Base-by-base conservation (phyloP, 2,888 invertebrate genomes). In the Lycaena phlaeas region DNA sequence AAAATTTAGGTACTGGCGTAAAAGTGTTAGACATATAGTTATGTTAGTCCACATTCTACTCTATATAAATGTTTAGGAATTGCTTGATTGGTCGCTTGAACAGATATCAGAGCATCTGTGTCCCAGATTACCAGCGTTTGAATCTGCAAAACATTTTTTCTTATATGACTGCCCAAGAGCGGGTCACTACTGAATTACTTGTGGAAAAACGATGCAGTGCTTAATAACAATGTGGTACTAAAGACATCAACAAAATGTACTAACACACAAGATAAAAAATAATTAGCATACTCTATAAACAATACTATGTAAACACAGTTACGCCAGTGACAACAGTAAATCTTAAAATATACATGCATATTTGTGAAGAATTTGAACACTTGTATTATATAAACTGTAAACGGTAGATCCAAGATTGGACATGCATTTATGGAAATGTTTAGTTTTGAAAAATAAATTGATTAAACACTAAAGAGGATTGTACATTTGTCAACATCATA, bases 101-200 rank as follows among this genome's bases (percentile, higher is more conserved):
- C 55, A 49, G 51, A 63, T 57, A 68, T 68, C 64, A 61, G 59
- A 64, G 59, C 53, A 57, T 45, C 53, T 64, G 64, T 62, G 62
- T 64, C 64, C 72, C 65, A 68, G 61, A 62, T 57, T 59, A 57
- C 64, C 58, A 56, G 59, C 63, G 51, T 65, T 64, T 60, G 66
- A 40, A 79, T 79, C 79, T 81, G 79, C 47, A 81, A 81, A 76
- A 70, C 61, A 72, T 51, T 52, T 60, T 56, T 56, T 53, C 53
- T 45, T 36, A 45, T 47, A 36, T 48, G 36, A 46, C 42, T 41
- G 51, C 45, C 50, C 44, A 38, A 38, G 40, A 42, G 44, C 27
- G 44, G 42, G 46, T 52, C 41, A 45, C 51, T 50, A 52, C 50
- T 48, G 41, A 44, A 46, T 38, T 45, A 43, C 10, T 38, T 38